Evolutionary conservation across 2,888 invertebrate genomes (phyloP).

Genomic region (Dromius quadrimaculatus): DNA sequence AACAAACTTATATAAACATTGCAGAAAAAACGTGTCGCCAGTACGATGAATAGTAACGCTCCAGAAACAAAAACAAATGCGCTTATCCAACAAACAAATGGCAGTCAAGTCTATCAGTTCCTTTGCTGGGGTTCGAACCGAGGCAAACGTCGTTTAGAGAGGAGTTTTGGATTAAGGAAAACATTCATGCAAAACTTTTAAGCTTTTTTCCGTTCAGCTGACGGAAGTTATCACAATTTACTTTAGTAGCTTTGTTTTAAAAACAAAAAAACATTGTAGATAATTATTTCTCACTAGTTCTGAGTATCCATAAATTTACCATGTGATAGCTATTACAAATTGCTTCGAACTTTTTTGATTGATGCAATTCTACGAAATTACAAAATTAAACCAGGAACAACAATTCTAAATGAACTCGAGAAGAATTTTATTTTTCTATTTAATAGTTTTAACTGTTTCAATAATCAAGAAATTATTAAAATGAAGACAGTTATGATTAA

Average conservation of each 20-base stretch:
- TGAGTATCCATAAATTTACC: neutral
- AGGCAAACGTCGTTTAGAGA: constrained; percentile 14
- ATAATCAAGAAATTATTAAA: no score
- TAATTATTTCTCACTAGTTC: neutral
- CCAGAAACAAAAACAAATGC: constrained; percentile 29
- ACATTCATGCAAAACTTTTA: constrained; percentile 15
- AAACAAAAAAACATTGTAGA: neutral
- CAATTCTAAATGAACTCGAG: no score
- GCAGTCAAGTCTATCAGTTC: constrained; percentile 40
- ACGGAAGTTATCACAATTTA: constrained; percentile 20
- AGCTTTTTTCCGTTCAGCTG: constrained; percentile 8
- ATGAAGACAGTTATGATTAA: no score
- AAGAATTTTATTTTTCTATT: no score
- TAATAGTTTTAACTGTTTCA: no score
- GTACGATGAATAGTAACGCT: constrained; percentile 13
- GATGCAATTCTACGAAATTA: constrained; percentile 17
- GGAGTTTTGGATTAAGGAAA: neutral
- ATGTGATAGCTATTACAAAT: constrained; percentile 4
- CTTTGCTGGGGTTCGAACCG: neutral
- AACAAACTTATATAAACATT: constrained; percentile 24
- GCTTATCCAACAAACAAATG: constrained; percentile 30
- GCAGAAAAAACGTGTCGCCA: constrained; percentile 32
- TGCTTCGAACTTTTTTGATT: constrained; percentile 1
- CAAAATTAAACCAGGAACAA: no score
- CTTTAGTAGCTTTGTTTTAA: constrained; percentile 10